Evolutionary conservation across 2,113 vertebrate species (phyloP).

Genomic region (Mandrillus leucophaeus): DNA sequence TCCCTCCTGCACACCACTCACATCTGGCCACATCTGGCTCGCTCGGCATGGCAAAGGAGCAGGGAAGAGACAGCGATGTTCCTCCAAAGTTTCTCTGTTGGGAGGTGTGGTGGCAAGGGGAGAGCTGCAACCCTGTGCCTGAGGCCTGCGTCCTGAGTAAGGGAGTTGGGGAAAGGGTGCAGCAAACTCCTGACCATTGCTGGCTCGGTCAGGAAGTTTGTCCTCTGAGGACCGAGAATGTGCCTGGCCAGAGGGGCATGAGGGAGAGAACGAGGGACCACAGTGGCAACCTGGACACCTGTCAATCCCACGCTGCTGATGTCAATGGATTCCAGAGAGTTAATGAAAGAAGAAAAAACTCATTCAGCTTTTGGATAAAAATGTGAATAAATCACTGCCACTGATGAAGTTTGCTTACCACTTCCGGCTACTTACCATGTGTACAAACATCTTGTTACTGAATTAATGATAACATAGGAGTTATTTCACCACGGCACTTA

Average conservation of each 20-base stretch:
- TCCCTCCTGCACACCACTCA: not conserved
- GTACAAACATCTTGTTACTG: not conserved
- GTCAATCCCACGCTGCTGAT: rapidly evolving
- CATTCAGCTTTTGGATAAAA: not conserved
- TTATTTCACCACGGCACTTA: not conserved
- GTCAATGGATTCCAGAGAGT: not conserved
- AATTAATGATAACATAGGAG: not conserved
- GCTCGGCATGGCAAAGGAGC: not conserved
- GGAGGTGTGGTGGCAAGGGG: not conserved
- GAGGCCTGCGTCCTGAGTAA: not conserved
- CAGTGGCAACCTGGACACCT: not conserved
- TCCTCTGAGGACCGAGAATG: not conserved
- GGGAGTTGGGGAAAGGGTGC: not conserved
- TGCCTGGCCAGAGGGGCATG: not conserved
- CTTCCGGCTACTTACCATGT: not conserved
- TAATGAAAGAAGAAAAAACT: not conserved
- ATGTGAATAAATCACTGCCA: not conserved
- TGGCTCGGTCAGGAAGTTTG: not conserved
- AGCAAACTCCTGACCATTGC: not conserved
- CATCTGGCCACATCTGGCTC: not conserved
- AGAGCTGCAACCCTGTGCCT: not conserved
- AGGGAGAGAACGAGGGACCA: too few relatives aligned
- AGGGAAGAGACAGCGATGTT: not conserved
- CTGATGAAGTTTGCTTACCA: not conserved
- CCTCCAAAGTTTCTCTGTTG: not conserved